Evolutionary conservation across 2,888 invertebrate genomes (phyloP).

Genomic region (Patella depressa): DNA sequence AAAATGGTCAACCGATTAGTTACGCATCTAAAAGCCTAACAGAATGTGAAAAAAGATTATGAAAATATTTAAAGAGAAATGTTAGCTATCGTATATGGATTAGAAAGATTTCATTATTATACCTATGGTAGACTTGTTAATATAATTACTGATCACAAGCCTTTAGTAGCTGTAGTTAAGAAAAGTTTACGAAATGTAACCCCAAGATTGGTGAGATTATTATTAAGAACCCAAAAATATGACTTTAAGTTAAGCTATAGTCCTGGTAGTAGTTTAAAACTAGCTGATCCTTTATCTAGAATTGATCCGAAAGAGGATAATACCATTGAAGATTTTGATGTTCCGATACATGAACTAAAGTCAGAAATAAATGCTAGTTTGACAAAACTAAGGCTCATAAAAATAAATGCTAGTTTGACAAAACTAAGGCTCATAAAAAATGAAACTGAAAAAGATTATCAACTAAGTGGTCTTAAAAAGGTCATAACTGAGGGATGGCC

Average conservation of each 20-base stretch:
- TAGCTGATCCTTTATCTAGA: constrained; percentile 6
- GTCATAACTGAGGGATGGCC: background rate
- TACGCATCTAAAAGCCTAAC: constrained; percentile 45
- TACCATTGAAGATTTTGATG: background rate
- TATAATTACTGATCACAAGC: background rate
- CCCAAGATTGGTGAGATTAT: background rate
- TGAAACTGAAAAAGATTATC: constrained; percentile 6
- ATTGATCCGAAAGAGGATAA: constrained; percentile 1
- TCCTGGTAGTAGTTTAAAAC: background rate
- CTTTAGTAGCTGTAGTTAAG: background rate
- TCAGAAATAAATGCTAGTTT: background rate
- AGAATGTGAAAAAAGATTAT: too few relatives aligned
- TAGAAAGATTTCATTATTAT: constrained; percentile 5
- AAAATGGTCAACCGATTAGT: constrained; percentile 39
- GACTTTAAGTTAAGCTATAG: background rate
- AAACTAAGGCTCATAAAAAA: too few relatives aligned
- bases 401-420: too few relatives aligned
- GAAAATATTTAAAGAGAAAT: constrained; percentile 2
- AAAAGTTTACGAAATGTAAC: constrained; percentile 2
- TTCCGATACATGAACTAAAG: background rate
- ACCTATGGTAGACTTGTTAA: constrained; percentile 2
- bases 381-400: background rate
- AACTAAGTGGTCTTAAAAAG: background rate
- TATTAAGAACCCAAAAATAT: background rate
- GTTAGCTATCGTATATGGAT: constrained; percentile 4